These are phyloP conservation scores for Syrista parreyssii DNA, from an alignment of 2,888 invertebrate genomes.

Conservation along the genomic window DNA sequence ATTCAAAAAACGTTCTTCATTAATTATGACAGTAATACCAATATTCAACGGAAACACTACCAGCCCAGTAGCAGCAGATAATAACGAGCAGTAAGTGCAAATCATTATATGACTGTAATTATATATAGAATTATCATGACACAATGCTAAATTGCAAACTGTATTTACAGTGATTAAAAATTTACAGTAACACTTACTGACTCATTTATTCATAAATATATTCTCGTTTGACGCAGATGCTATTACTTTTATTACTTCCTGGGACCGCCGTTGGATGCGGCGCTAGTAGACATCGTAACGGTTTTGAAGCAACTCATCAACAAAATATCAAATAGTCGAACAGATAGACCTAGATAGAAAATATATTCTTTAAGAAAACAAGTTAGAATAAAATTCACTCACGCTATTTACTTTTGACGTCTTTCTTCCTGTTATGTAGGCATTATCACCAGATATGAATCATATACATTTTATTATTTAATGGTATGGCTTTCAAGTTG, in stretches of 20 bases:
- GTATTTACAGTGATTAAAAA: not conserved
- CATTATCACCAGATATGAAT: not conserved
- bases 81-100: not conserved
- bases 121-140: not conserved
- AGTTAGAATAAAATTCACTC: not conserved
- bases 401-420: not conserved
- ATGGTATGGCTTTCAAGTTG: not conserved
- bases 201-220: not conserved
- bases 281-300: not conserved
- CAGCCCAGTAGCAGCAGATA: not conserved
- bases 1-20: not conserved
- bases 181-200: not conserved
- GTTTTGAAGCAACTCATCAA: not conserved
- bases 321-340: no score
- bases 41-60: not conserved
- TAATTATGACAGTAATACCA: not conserved
- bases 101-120: not conserved
- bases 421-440: not conserved
- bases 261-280: not conserved
- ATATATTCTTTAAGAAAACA: not conserved
- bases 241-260: not conserved
- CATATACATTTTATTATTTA: not conserved
- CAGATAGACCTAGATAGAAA: not conserved
- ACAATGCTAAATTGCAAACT: not conserved
- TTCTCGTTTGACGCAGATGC: not conserved